phyloP scores from a whole-genome alignment of 1,140 invertebrate genomes.

The Drosophila rhopaloa region DNA sequence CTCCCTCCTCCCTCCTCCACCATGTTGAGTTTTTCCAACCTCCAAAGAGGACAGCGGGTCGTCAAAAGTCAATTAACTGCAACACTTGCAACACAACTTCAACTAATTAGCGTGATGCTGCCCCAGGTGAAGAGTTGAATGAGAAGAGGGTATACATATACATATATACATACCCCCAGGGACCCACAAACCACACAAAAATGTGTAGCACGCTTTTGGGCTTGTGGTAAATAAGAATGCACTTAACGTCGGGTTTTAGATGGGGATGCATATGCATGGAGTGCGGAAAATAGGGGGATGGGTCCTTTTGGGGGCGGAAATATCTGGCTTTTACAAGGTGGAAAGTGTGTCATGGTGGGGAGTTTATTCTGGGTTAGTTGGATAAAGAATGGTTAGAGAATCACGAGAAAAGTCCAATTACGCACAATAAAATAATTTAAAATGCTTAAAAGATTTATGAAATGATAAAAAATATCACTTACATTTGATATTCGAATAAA shows the following conservation, averaged over 20 bases:
- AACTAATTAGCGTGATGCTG: constrained; percentile 73
- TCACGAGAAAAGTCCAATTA: not conserved
- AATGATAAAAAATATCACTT: no score
- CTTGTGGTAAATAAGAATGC: constrained; percentile 57
- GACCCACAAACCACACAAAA: constrained; percentile 32
- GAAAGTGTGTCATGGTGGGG: constrained; percentile 24
- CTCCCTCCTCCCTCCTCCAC: not conserved
- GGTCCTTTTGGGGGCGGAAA: not conserved
- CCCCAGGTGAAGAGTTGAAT: constrained; percentile 35
- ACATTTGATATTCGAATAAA: no score
- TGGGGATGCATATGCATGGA: constrained; percentile 10
- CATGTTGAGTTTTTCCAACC: not conserved
- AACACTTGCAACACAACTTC: constrained; percentile 74
- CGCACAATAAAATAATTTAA: not conserved
- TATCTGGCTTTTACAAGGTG: constrained; percentile 16
- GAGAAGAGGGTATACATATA: not conserved
- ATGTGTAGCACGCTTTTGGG: constrained; percentile 56
- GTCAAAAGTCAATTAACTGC: constrained; percentile 80
- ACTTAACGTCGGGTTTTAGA: constrained; percentile 52
- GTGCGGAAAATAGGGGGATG: not conserved
- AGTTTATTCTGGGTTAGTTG: constrained; percentile 26
- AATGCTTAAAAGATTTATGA: no score
- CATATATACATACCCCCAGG: constrained; percentile 9
- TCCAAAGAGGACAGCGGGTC: constrained; percentile 40
- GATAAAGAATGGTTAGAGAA: no score